Evolutionary conservation across 2,113 vertebrate species (phyloP), one percentile per base, ranked within the genome.

Genomic region (Festucalex cinctus): DNA sequence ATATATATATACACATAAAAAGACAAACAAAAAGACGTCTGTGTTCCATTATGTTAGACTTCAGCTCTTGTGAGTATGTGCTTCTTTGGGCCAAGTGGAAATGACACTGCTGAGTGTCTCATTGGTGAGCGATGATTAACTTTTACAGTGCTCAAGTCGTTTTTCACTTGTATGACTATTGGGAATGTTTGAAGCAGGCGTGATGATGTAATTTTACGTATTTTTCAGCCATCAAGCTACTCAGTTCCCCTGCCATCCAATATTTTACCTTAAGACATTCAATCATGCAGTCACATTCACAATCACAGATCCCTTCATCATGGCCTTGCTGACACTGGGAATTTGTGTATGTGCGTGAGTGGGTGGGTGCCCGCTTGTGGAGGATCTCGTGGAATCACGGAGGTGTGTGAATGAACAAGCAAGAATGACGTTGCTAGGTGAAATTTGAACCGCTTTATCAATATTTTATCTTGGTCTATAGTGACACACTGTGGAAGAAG

Each of bases 391-490:
- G 85, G 76, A 74, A 79, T 53, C 61, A 75, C 67, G 77, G 82
- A 86, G 73, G 82, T 83, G 80, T 85, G 72, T 82, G 78, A 84
- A 89, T 86, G 82, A 87, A 85, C 72, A 82, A 76, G 71, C 76
- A 84, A 75, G 70, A 75, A 66, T 32, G 53, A 65, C 80, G 83
- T 88, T 90, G 87, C 88, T 88, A 83, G 71, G 86, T 73, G 76
- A 88, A 82, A 81, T 54, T 35, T 68, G 62, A 78, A 76, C 68
- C 0, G 1, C 17, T 41, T 62, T 57, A 59, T 57, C 32, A 17
- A 5, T 0, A 22, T 9, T 32, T 76, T 75, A 3, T 51, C 70
- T 65, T 76, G 71, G 68, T 69, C 48, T 75, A 37, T 69, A 36
- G 72, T 68, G 63, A 78, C 83, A 76, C 54, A 79, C 13, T 49